A percentile compares a stretch with the other conserved stretches of the same genome.
phyloP scores from a whole-genome alignment of 2,797 vertebrate species.

The Typhlichthys subterraneus region DNA sequence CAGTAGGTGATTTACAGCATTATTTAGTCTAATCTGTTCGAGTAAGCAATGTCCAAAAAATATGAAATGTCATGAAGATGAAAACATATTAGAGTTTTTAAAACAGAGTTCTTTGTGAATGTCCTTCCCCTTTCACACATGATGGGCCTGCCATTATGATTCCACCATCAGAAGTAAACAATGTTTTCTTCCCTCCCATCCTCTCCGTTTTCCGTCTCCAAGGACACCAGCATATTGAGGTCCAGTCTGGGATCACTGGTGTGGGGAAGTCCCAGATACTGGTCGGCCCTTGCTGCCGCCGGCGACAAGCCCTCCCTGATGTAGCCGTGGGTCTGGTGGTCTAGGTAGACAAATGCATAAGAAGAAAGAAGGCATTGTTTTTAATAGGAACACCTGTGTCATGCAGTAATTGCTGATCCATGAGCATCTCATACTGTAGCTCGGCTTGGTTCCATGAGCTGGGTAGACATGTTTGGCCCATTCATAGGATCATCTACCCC shows the following conservation, averaged over 20 bases:
- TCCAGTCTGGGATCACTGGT: slow-evolving; percentile 59
- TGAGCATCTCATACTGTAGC: slow-evolving; percentile 14
- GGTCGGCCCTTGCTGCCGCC: slow-evolving; percentile 45
- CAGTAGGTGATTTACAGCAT: slow-evolving; percentile 43
- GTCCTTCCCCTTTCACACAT: background rate
- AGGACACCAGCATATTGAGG: slow-evolving; percentile 60
- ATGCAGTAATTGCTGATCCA: slow-evolving; percentile 23
- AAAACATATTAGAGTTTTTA: background rate
- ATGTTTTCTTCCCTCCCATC: slow-evolving; percentile 81
- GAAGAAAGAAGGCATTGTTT: slow-evolving; percentile 3
- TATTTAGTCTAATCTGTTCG: slow-evolving; percentile 9
- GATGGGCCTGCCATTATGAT: slow-evolving; percentile 4
- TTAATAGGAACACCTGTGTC: slow-evolving; percentile 2
- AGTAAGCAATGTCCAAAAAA: slow-evolving; percentile 16
- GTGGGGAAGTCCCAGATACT: slow-evolving; percentile 44
- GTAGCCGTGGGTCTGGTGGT: slow-evolving; percentile 68
- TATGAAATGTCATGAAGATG: slow-evolving; percentile 6
- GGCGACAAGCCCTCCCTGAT: slow-evolving; percentile 60
- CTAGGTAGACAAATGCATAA: slow-evolving; percentile 52
- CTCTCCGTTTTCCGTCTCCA: slow-evolving; percentile 75
- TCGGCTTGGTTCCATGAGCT: slow-evolving; percentile 40
- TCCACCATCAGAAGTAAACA: slow-evolving; percentile 76
- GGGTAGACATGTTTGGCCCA: slow-evolving; percentile 45
- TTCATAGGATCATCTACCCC: slow-evolving; percentile 36
- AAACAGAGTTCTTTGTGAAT: background rate